Evolutionary conservation across 2,797 vertebrate genomes (phyloP), one percentile per base, ranked within the genome.

Genomic region (Peromyscus nudipes): DNA sequence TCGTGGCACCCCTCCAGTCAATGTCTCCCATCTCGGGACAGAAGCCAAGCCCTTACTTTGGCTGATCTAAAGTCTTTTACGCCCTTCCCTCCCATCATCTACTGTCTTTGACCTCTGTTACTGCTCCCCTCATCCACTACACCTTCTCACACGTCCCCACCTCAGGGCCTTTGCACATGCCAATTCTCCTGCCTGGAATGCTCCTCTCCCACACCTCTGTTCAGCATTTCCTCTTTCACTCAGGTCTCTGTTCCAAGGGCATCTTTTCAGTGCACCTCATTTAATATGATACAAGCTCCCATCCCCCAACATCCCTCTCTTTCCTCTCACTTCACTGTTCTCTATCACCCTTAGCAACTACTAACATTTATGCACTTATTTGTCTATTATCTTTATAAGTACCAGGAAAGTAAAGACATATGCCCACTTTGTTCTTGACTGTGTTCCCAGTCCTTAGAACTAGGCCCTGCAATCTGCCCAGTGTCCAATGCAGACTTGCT

Each of bases 381-480:
- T 57, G 25, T 27, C 89, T 52, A 80, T 75, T 64, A 23, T 79
- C 43, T 81, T 79, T 83, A 34, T 82, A 86, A 95, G 49, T 40
- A 49, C 75, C n/a, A 69, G 83, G 37, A 91, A 77, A 27, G 69
- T 79, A 62, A 55, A 25, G 40, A 16, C 34, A 52, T 34, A 6
- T 76, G 60, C 52, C 23, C 49, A 52, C 75, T 94, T 76, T 88
- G 31, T 79, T 89, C 46, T 92, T 91, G n/a, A 91, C 62, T 90
- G 83, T 92, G 80, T 87, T 73, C 4, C 79, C 37, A 86, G 77
- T 1, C 21, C 57, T 67, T 65, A 52, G 60, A 89, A 89, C 37
- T 17, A 27, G 71, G 10, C 10, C 49, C 62, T 43, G 16, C 3
- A 21, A 65, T 4, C 37, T 40, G 16, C 6, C 0, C 29, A 8